Conservation (phyloP, 2,888 invertebrate genomes). For the Coenonympha arcania region DNA sequence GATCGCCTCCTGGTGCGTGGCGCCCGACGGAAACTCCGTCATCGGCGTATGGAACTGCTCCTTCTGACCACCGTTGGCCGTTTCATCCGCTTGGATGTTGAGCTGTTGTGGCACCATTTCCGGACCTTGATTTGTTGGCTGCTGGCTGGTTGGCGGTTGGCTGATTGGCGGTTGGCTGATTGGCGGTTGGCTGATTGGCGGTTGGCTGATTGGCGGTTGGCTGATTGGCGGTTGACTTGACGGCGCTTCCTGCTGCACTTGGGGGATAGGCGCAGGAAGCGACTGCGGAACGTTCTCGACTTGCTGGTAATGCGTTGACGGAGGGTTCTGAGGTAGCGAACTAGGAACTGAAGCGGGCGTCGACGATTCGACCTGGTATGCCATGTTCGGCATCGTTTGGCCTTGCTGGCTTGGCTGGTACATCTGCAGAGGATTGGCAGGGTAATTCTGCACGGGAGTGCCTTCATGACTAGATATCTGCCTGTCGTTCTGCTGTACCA, state of each 20-base stretch:
- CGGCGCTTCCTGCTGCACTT: not conserved
- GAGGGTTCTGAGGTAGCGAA: slow-evolving; percentile 34
- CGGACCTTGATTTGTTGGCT: slow-evolving; percentile 28
- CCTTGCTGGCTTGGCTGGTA: slow-evolving; percentile 51
- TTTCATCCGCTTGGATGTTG: slow-evolving; percentile 46
- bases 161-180: not conserved
- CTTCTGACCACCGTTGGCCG: slow-evolving; percentile 47
- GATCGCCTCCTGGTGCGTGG: slow-evolving; percentile 47
- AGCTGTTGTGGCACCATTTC: slow-evolving; percentile 52
- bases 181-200: slow-evolving; percentile 27
- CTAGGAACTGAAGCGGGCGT: slow-evolving; percentile 32
- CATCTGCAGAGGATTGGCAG: slow-evolving; percentile 65
- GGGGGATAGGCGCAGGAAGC: slow-evolving; percentile 29
- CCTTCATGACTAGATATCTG: slow-evolving; percentile 72
- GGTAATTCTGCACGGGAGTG: slow-evolving; percentile 66
- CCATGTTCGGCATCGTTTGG: slow-evolving; percentile 39
- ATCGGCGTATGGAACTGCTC: slow-evolving; percentile 68
- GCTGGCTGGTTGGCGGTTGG: slow-evolving; percentile 7
- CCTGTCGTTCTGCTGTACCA: slow-evolving; percentile 62
- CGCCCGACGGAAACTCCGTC: slow-evolving; percentile 56
- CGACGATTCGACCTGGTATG: slow-evolving; percentile 37
- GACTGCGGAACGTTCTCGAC: slow-evolving; percentile 33
- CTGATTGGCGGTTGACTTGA: not conserved
- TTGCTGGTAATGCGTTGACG: slow-evolving; percentile 32
- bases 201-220: not conserved